These are phyloP conservation scores for Isurus oxyrinchus DNA, from an alignment of 2,113 vertebrate species.

Conservation along the genomic window DNA sequence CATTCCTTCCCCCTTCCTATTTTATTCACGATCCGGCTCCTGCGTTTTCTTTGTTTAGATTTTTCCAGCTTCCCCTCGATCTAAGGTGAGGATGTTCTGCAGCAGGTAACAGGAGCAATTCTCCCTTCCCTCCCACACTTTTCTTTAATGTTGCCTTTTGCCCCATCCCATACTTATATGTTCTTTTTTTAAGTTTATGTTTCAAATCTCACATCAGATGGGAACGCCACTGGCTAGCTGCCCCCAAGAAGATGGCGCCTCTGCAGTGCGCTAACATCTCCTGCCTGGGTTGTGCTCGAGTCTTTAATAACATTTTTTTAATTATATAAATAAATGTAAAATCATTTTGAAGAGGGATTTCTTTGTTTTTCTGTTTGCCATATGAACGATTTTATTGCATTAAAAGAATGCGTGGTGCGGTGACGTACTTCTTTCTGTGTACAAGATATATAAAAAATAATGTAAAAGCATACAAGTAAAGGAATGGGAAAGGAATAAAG, in stretches of 20 bases:
- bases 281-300: not conserved
- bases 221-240: not conserved
- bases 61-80: not conserved
- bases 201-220: not conserved
- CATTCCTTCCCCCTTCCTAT: not conserved
- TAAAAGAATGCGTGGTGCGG: no score
- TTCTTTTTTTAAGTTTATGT: no score
- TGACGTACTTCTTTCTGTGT: not conserved
- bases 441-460: not conserved
- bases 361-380: not conserved
- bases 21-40: not conserved
- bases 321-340: not conserved
- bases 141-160: not conserved
- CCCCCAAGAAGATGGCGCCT: slow-evolving; percentile 18
- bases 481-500: not conserved
- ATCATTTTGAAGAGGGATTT: not conserved
- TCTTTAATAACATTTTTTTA: not conserved
- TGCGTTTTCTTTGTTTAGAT: slow-evolving; percentile 21
- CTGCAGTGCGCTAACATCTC: slow-evolving; percentile 30
- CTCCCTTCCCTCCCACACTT: no score
- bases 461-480: not conserved
- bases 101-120: not conserved
- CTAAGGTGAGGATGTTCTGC: not conserved
- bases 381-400: not conserved
- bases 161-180: not conserved